Percentiles rank a stretch among this genome's conserved stretches.
Evolutionary conservation across 2,797 vertebrate species (phyloP).

Genomic region (Triplophysa bombifrons): DNA sequence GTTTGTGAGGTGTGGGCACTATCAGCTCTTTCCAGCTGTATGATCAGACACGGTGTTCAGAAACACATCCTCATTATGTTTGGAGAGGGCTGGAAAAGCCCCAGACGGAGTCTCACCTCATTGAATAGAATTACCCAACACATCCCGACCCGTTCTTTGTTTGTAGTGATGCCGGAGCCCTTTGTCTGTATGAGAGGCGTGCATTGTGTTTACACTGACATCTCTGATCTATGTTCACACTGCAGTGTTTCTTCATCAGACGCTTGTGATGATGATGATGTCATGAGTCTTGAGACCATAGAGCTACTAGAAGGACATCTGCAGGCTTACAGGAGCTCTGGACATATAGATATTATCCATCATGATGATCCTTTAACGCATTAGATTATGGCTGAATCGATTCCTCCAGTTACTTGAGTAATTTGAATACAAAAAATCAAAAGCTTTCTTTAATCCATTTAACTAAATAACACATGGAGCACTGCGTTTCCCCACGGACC

Average conservation of each 20-base stretch:
- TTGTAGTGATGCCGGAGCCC: slow-evolving; percentile 15
- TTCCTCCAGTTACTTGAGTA: no score
- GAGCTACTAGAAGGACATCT: not conserved
- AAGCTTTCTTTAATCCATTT: no score
- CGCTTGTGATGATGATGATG: not conserved
- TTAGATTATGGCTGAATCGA: no score
- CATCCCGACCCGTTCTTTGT: slow-evolving; percentile 35
- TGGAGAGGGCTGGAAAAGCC: slow-evolving; percentile 8
- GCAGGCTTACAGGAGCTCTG: not conserved
- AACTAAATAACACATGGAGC: no score
- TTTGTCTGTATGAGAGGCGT: not conserved
- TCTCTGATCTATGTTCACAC: slow-evolving; percentile 24
- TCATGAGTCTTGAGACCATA: not conserved
- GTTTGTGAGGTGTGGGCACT: not conserved
- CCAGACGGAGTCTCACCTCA: slow-evolving; percentile 17
- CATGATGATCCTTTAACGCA: not conserved
- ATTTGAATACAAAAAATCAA: no score
- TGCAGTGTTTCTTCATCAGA: not conserved
- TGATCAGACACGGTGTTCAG: slow-evolving; percentile 45
- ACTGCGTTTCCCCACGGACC: no score
- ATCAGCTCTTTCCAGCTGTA: slow-evolving; percentile 1
- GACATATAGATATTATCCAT: not conserved
- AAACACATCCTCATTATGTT: slow-evolving; percentile 58
- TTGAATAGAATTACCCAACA: slow-evolving; percentile 29
- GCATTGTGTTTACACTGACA: not conserved